These are phyloP conservation scores for Stenichneumon culpator DNA, from an alignment of 2,888 invertebrate genomes.

Conservation along the genomic window DNA sequence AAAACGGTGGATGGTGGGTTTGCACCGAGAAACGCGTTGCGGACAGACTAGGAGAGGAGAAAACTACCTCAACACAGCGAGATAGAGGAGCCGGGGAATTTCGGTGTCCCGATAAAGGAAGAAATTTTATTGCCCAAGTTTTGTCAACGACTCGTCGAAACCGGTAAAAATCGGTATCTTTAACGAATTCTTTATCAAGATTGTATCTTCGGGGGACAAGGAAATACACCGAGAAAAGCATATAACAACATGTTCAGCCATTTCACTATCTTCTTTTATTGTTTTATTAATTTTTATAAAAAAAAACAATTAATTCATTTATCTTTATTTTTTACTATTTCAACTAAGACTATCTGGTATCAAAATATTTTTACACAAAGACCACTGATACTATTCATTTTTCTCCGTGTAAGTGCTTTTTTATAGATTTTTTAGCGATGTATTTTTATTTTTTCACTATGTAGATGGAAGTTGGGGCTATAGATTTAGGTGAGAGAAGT, in stretches of 20 bases:
- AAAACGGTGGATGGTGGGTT: neutral
- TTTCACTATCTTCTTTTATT: neutral
- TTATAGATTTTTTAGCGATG: neutral
- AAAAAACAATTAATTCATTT: too few species aligned
- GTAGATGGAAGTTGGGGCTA: neutral
- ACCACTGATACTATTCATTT: neutral
- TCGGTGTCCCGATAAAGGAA: neutral
- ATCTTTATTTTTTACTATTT: neutral
- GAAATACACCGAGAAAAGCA: neutral
- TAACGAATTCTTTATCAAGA: neutral
- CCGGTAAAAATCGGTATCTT: too few species aligned
- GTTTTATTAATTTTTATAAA: neutral
- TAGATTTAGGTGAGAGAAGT: neutral
- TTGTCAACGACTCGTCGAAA: neutral
- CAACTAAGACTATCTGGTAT: neutral
- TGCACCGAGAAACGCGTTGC: neutral
- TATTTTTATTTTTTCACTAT: neutral
- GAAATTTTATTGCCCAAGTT: neutral
- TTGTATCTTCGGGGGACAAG: neutral
- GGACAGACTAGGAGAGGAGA: neutral
- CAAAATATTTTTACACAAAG: too few species aligned
- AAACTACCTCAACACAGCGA: neutral
- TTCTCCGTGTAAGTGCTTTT: neutral
- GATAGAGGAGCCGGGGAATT: neutral
- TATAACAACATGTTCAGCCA: neutral